Evolutionary conservation across 2,113 vertebrate genomes (phyloP).

Genomic region (Conger conger): DNA sequence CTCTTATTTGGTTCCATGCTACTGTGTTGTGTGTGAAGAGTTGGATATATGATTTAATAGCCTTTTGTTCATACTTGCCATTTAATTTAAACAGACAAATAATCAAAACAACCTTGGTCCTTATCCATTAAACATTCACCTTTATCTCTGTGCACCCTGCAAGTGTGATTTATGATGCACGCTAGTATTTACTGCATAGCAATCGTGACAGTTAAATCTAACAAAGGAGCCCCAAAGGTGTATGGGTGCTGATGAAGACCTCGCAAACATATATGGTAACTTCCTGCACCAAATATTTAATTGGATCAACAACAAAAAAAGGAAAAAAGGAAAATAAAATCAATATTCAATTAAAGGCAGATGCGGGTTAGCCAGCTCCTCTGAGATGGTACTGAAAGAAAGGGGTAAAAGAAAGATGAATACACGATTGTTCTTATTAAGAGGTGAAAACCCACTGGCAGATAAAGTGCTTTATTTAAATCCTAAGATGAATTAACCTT

Average conservation of each 20-base stretch:
- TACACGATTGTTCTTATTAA: background rate
- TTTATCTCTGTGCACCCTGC: conserved; percentile 1
- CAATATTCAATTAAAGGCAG: conserved; percentile 17
- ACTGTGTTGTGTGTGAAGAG: background rate
- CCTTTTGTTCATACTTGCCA: background rate
- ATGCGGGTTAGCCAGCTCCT: background rate
- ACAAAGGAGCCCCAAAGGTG: conserved; percentile 3
- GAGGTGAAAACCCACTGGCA: background rate
- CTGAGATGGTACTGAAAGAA: background rate
- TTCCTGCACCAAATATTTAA: conserved; percentile 19
- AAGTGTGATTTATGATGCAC: conserved; percentile 14
- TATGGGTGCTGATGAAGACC: conserved; percentile 11
- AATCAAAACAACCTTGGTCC: conserved; percentile 15
- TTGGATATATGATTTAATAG: background rate
- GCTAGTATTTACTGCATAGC: conserved; percentile 5
- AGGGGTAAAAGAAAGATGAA: background rate
- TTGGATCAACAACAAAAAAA: background rate
- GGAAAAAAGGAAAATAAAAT: background rate
- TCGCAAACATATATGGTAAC: conserved; percentile 11
- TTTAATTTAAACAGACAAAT: background rate
- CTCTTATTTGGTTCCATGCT: background rate
- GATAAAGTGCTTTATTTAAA: background rate
- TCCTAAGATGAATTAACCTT: conserved; percentile 1
- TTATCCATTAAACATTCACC: conserved; percentile 8
- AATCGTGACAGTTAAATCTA: conserved; percentile 22